These are phyloP conservation scores for Tribolium castaneum DNA, from an alignment of 1,140 invertebrate species.

Conservation along the genomic window DNA sequence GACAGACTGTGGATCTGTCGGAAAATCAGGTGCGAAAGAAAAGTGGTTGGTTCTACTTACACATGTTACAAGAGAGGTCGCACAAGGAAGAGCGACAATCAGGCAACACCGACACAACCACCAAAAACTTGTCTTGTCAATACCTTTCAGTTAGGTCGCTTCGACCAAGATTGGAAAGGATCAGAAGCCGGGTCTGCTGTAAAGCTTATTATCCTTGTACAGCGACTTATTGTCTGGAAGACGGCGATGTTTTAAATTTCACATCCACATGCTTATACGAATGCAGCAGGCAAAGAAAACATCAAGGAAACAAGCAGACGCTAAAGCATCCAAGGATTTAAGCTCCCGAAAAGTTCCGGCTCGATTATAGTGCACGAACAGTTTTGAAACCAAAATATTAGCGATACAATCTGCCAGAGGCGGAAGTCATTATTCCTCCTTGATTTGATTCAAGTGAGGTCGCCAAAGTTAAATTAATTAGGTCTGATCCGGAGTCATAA, in stretches of 20 bases:
- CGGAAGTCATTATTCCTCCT: not conserved
- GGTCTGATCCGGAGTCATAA: slow-evolving; percentile 1
- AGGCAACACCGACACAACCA: slow-evolving; percentile 26
- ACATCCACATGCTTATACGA: not conserved
- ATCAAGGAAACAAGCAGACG: not conserved
- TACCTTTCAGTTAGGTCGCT: slow-evolving; percentile 13
- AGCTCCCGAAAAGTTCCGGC: not conserved
- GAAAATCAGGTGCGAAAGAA: not conserved
- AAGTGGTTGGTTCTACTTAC: slow-evolving; percentile 25
- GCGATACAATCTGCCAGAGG: not conserved
- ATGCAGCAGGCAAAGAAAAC: not conserved
- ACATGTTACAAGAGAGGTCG: slow-evolving; percentile 25
- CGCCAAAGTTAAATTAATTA: slow-evolving; percentile 13
- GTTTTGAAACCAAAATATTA: not conserved
- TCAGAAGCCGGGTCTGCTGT: not conserved
- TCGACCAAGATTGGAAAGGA: slow-evolving; percentile 4
- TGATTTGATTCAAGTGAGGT: not conserved
- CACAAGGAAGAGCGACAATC: slow-evolving; percentile 32
- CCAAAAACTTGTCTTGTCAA: slow-evolving; percentile 13
- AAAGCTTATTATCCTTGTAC: slow-evolving; percentile 17
- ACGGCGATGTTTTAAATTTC: not conserved
- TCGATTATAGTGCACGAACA: too few relatives aligned
- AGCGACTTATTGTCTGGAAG: slow-evolving; percentile 25
- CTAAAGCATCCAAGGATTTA: not conserved
- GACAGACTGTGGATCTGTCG: not conserved